These are phyloP conservation scores for Melanotaenia boesemani DNA, from an alignment of 2,797 vertebrate genomes.

Conservation along the genomic window DNA sequence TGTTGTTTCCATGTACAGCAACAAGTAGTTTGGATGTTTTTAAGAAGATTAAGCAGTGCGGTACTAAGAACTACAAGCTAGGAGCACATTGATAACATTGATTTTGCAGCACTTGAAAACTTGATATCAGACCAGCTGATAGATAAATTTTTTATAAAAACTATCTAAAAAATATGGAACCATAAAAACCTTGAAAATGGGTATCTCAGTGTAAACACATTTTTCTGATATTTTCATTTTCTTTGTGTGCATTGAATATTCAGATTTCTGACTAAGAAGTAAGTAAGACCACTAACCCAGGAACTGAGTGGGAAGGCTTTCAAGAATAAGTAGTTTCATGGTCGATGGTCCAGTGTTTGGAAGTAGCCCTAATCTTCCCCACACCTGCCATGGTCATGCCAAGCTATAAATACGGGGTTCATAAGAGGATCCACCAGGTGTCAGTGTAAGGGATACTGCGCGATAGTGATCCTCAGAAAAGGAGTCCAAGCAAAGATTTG, in stretches of 20 bases:
- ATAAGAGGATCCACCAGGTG: slow-evolving; percentile 65
- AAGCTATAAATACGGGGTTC: slow-evolving; percentile 71
- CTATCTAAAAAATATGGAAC: background rate
- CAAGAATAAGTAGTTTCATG: slow-evolving; percentile 26
- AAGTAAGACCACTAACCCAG: slow-evolving; percentile 18
- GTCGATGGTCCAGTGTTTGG: slow-evolving; percentile 28
- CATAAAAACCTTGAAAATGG: background rate
- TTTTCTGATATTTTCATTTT: background rate
- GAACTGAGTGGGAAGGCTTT: slow-evolving; percentile 25
- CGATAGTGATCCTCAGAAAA: slow-evolving; percentile 36
- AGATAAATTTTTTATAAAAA: background rate
- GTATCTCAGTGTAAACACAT: background rate
- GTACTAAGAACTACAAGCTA: slow-evolving; percentile 13
- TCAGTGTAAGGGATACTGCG: slow-evolving; percentile 41
- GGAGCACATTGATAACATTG: slow-evolving; percentile 1
- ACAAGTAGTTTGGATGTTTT: slow-evolving; percentile 32
- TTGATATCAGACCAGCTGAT: background rate
- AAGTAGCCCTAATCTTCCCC: slow-evolving; percentile 69
- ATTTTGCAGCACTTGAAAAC: background rate
- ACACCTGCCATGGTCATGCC: slow-evolving; percentile 67
- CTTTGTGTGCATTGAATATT: background rate
- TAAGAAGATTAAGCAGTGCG: slow-evolving; percentile 61
- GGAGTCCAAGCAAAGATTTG: slow-evolving; percentile 22
- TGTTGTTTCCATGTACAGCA: slow-evolving; percentile 21
- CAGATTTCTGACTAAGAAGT: background rate